Percentiles rank a stretch among this genome's conserved stretches.
These are phyloP conservation scores for Apodemia zela DNA, from an alignment of 2,888 invertebrate genomes.

Conservation along the genomic window DNA sequence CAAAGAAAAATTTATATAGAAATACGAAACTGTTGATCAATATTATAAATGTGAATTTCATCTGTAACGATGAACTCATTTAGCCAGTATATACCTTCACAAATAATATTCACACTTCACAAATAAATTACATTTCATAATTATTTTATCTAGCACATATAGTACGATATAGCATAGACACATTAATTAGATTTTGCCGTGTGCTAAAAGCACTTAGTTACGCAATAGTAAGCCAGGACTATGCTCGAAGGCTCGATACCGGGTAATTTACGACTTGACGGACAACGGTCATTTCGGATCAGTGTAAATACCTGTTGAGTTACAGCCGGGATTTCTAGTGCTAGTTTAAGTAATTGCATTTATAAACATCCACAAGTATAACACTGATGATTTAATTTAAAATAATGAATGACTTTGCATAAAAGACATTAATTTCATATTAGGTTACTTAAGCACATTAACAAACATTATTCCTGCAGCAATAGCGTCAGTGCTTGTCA, in stretches of 20 bases:
- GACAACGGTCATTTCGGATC: constrained; percentile 65
- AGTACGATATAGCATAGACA: neutral
- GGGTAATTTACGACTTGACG: constrained; percentile 53
- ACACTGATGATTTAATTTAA: neutral
- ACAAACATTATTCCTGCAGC: no score
- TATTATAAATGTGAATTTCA: no score
- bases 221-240: constrained; percentile 1
- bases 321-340: constrained; percentile 51
- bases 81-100: no score
- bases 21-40: no score
- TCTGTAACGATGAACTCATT: no score
- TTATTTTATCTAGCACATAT: neutral
- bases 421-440: no score
- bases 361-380: neutral
- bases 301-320: constrained; percentile 75
- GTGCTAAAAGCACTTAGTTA: constrained; percentile 6
- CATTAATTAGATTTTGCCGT: constrained; percentile 4
- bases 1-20: no score
- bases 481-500: no score
- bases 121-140: neutral
- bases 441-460: no score
- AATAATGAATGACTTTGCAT: neutral
- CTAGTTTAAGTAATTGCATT: constrained; percentile 32
- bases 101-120: no score
- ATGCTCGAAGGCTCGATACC: constrained; percentile 3